phyloP scores from a whole-genome alignment of 2,888 invertebrate species.

The Leuctra nigra region DNA sequence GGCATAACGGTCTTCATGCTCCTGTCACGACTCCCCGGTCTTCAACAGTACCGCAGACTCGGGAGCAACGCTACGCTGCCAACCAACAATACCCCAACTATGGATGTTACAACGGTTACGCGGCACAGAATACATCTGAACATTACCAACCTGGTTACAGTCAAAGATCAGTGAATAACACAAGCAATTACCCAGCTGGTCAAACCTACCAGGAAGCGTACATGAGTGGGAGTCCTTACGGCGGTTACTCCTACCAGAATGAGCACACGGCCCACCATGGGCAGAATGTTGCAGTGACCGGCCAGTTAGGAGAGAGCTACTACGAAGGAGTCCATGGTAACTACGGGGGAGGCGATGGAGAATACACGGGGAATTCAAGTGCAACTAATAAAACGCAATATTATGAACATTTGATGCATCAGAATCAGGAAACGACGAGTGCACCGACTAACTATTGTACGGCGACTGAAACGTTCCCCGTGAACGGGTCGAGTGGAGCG shows the following conservation, averaged over 20 bases:
- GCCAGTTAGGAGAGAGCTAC: neutral
- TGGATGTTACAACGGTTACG: slow-evolving; percentile 5
- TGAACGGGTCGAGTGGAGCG: neutral
- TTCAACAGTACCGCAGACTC: slow-evolving; percentile 3
- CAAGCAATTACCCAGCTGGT: neutral
- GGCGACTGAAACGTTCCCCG: neutral
- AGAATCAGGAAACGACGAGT: slow-evolving; percentile 10
- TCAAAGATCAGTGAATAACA: neutral
- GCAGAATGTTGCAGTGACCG: neutral
- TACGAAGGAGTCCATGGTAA: slow-evolving; percentile 8
- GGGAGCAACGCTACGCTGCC: slow-evolving; percentile 14
- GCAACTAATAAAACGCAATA: slow-evolving; percentile 16
- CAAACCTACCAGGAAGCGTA: slow-evolving; percentile 6
- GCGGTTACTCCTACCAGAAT: neutral
- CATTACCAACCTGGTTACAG: slow-evolving; percentile 10
- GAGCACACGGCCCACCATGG: slow-evolving; percentile 4
- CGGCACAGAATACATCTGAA: neutral
- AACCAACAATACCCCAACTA: slow-evolving; percentile 3
- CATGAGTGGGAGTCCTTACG: neutral
- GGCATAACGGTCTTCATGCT: slow-evolving; percentile 26
- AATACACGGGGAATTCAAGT: slow-evolving; percentile 6
- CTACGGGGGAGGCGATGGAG: neutral
- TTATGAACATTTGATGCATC: slow-evolving; percentile 13
- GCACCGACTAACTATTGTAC: neutral
- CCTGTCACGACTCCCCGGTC: slow-evolving; percentile 26